phyloP scores from a whole-genome alignment of 2,797 vertebrate species.

The Acanthurus lineatus region DNA sequence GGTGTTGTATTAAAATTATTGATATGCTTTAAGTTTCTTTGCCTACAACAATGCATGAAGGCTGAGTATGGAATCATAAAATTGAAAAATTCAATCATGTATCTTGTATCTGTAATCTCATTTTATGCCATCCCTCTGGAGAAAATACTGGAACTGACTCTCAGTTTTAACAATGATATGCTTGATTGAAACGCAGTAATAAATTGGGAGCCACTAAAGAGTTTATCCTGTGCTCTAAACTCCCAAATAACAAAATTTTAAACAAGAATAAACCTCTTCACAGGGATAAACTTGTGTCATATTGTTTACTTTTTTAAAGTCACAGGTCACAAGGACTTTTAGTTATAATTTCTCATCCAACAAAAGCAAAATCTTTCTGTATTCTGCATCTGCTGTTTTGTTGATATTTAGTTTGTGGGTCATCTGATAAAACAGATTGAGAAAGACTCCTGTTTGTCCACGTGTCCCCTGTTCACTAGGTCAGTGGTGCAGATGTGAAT shows the following conservation, averaged over 20 bases:
- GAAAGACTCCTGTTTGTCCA: slow-evolving; percentile 29
- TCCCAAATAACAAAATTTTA: not conserved
- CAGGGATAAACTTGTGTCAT: not conserved
- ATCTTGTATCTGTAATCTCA: slow-evolving; percentile 2
- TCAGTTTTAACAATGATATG: slow-evolving; percentile 1
- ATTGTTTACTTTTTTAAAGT: slow-evolving; percentile 12
- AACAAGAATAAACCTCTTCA: not conserved
- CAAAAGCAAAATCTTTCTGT: not conserved
- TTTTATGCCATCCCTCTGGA: slow-evolving; percentile 1
- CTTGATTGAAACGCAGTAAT: slow-evolving; percentile 33
- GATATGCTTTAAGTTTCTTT: not conserved
- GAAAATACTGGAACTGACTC: slow-evolving; percentile 5
- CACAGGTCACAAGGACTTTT: not conserved
- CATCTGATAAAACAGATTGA: slow-evolving; percentile 41
- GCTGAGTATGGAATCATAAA: not conserved
- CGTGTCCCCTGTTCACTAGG: not conserved
- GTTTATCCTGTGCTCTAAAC: slow-evolving; percentile 1
- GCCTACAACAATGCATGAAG: not conserved
- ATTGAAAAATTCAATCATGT: not conserved
- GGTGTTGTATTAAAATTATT: not conserved
- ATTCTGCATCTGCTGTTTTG: not conserved
- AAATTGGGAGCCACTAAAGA: slow-evolving; percentile 4
- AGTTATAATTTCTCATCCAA: not conserved
- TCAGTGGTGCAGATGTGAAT: slow-evolving; percentile 34
- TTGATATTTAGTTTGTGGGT: slow-evolving; percentile 7